These are phyloP conservation scores for Coelopa pilipes DNA, from an alignment of 2,888 invertebrate species.

Conservation along the genomic window DNA sequence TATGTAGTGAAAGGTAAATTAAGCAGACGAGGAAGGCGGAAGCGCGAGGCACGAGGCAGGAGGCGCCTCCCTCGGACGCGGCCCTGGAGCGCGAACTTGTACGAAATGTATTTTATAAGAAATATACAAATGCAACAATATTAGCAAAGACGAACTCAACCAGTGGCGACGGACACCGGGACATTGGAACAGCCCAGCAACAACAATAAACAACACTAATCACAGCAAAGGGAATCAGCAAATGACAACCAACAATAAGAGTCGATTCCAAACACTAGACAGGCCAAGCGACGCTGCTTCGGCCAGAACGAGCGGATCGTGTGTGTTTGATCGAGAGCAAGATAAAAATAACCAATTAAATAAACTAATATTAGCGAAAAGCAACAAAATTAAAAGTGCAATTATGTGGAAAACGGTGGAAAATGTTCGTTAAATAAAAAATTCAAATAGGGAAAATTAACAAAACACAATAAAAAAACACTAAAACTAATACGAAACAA, in stretches of 20 bases:
- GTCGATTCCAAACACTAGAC: not conserved
- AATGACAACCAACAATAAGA: not conserved
- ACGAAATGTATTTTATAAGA: too few relatives aligned
- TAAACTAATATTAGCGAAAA: constrained; percentile 41
- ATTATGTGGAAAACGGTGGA: constrained; percentile 70
- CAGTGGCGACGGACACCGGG: too few relatives aligned
- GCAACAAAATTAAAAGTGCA: constrained; percentile 69
- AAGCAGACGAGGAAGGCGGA: too few relatives aligned
- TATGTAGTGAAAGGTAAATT: too few relatives aligned
- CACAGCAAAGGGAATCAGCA: not conserved
- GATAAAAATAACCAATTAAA: constrained; percentile 8
- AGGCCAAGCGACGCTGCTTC: constrained; percentile 2
- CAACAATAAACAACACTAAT: not conserved
- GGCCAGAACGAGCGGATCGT: constrained; percentile 7
- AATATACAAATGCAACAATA: too few relatives aligned
- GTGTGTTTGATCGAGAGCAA: not conserved
- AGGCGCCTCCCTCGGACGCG: too few relatives aligned
- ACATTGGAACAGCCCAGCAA: not conserved
- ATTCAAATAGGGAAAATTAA: constrained; percentile 43
- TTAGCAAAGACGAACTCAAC: too few relatives aligned
- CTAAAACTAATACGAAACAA: constrained; percentile 38
- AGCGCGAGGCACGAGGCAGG: too few relatives aligned
- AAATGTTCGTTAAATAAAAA: constrained; percentile 61
- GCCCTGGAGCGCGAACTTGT: too few relatives aligned
- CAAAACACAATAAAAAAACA: constrained; percentile 41